Evolutionary conservation across 1,140 invertebrate genomes (phyloP), one percentile per base, ranked within the genome.

Genomic region (Leptestheria dahalacensis): DNA sequence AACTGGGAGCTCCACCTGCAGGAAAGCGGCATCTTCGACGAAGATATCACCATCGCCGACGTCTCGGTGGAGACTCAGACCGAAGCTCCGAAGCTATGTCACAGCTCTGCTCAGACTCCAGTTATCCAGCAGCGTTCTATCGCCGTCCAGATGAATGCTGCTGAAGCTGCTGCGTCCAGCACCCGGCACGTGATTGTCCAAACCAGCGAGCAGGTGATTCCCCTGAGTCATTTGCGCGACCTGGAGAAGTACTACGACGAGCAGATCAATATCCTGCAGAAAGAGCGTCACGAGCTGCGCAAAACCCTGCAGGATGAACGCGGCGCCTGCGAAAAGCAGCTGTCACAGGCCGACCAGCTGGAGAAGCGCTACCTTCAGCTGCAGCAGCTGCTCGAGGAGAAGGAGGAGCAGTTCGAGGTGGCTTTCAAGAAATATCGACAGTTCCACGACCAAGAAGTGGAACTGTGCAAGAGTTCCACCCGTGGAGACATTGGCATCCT

Each of bases 1-100:
- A 71, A 51, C 70, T 63, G 63, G 73, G 60, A 73, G 15, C 72
- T 70, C 2, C 67, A 62, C 48, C 64, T 82, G 21, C 80, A 80
- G 67, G 80, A 82, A 64, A 81, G 79, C 64, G 80, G 80, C 25
- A 81, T 82, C 59, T 82, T 82, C 65, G 80, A 82, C 64, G 73
- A 69, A 15, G 69, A 69, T 9, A 6, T 29, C 1, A 61, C 61
- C n/a, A 60, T 62, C 21, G 69, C 71, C 23, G 74, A 76, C 60
- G 73, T 72, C 54, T 71, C 68, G 15, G 73, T 69, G 64, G 66
- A 70, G 50, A 79, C 78, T 23, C 77, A 79, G 65, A 77, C 77
- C 28, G 76, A 79, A 50, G 67, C 70, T 15, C 33, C 53, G 3
- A 18, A 59, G n/a, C n/a, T n/a, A n/a, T n/a, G n/a, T n/a, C n/a